Evolutionary conservation across 64 coral and sea anemone genomes (phyloP).

Genomic region (Porites australiensis): DNA sequence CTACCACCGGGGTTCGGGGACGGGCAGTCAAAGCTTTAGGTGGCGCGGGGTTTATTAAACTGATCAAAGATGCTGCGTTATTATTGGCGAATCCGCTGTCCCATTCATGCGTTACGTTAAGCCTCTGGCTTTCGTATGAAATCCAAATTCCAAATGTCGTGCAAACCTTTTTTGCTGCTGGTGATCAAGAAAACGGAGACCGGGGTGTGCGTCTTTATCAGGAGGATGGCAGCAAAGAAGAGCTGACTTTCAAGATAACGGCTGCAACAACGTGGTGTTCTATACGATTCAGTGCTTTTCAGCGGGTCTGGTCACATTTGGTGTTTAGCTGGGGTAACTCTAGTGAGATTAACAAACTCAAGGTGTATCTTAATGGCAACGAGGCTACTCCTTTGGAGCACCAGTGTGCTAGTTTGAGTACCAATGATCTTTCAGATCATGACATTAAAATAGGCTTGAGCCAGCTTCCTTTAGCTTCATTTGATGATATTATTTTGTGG

Average conservation of each 20-base stretch:
- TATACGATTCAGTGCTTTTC: neutral
- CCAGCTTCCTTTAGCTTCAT: neutral
- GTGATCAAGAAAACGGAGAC: neutral
- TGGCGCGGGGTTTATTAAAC: neutral
- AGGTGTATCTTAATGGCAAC: neutral
- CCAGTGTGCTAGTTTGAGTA: neutral
- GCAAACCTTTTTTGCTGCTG: neutral
- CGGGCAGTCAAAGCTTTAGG: neutral
- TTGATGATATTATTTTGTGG: slow-evolving; percentile 45
- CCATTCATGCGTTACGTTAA: neutral
- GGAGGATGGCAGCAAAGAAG: neutral
- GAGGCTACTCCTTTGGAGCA: neutral
- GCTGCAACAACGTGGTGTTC: neutral
- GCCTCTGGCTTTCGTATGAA: neutral
- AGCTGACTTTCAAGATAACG: neutral
- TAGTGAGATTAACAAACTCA: neutral
- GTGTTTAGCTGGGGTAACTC: neutral
- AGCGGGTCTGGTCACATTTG: slow-evolving; percentile 23
- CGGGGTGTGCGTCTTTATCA: neutral
- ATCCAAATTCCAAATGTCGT: neutral
- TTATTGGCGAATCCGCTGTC: neutral
- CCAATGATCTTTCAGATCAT: neutral
- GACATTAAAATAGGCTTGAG: neutral
- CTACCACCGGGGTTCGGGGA: neutral
- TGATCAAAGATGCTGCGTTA: neutral